phyloP scores from a whole-genome alignment of 2,888 invertebrate genomes.

The Stenodema calcarata region DNA sequence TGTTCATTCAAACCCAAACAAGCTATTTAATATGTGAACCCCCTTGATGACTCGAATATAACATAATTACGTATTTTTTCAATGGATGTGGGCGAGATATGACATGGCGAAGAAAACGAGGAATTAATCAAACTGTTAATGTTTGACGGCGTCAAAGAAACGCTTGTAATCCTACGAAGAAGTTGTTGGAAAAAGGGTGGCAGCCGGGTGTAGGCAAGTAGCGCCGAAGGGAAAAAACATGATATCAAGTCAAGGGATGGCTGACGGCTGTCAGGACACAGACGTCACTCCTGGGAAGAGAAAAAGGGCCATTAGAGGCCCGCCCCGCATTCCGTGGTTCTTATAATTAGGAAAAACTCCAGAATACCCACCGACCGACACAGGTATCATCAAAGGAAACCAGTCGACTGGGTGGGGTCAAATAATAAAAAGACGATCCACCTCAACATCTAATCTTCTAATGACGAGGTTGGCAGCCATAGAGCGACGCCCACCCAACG shows the following conservation, averaged over 20 bases:
- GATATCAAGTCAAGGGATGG: background rate
- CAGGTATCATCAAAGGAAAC: constrained; percentile 18
- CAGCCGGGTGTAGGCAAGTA: background rate
- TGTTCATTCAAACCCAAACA: no score
- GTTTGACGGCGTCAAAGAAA: background rate
- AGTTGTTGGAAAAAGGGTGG: background rate
- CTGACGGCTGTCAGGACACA: background rate
- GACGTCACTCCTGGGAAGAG: background rate
- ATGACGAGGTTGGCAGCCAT: background rate
- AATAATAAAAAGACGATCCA: background rate
- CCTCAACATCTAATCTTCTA: background rate
- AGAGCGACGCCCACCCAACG: background rate
- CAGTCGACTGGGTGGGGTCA: background rate
- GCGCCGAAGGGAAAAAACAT: background rate
- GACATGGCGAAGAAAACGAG: background rate
- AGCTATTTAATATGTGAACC: background rate
- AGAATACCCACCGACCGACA: background rate
- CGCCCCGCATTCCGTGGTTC: background rate
- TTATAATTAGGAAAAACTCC: constrained; percentile 27
- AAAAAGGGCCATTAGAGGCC: constrained; percentile 12
- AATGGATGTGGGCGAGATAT: background rate
- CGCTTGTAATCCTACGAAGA: background rate
- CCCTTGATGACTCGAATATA: background rate
- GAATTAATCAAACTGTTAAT: background rate
- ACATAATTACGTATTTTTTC: no score